These are phyloP conservation scores for Apostichopus japonicus DNA, from an alignment of 35 echinoderm and acorn worm species.

Conservation along the genomic window DNA sequence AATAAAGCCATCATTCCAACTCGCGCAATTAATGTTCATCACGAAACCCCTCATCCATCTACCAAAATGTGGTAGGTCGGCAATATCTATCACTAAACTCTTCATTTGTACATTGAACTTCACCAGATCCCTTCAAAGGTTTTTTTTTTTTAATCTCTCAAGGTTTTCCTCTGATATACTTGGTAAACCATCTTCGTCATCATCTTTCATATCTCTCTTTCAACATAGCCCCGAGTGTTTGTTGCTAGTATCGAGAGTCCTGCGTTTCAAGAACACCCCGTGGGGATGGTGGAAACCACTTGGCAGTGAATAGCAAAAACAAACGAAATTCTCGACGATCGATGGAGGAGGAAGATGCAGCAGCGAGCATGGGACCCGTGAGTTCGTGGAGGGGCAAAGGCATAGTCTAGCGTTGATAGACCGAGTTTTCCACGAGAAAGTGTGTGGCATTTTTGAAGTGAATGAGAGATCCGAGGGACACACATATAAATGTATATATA, in stretches of 20 bases:
- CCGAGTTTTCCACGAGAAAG: not conserved
- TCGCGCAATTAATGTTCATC: too few relatives aligned
- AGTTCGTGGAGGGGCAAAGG: not conserved
- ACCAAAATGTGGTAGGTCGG: not conserved
- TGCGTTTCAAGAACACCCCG: constrained; percentile 38
- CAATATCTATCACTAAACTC: not conserved
- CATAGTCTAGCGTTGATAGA: not conserved
- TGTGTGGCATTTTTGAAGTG: not conserved
- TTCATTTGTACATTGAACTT: not conserved
- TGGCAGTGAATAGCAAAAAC: constrained; percentile 10
- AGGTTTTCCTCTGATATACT: not conserved
- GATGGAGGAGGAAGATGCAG: not conserved
- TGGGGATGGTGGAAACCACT: constrained; percentile 38
- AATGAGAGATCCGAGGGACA: too few relatives aligned
- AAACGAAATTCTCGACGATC: constrained; percentile 7
- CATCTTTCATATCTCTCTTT: constrained; percentile 3
- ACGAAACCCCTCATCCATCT: not conserved
- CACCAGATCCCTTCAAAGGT: not conserved
- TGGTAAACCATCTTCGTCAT: not conserved
- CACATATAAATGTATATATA: too few relatives aligned
- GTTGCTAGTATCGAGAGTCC: constrained; percentile 14
- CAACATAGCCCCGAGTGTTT: constrained; percentile 25
- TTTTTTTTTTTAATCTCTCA: not conserved
- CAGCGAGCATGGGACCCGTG: not conserved
- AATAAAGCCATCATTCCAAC: too few relatives aligned